A percentile compares a stretch with the other conserved stretches of the same genome.
These are phyloP conservation scores for Dendropsophus ebraccatus DNA, from an alignment of 2,113 vertebrate species.

Conservation along the genomic window DNA sequence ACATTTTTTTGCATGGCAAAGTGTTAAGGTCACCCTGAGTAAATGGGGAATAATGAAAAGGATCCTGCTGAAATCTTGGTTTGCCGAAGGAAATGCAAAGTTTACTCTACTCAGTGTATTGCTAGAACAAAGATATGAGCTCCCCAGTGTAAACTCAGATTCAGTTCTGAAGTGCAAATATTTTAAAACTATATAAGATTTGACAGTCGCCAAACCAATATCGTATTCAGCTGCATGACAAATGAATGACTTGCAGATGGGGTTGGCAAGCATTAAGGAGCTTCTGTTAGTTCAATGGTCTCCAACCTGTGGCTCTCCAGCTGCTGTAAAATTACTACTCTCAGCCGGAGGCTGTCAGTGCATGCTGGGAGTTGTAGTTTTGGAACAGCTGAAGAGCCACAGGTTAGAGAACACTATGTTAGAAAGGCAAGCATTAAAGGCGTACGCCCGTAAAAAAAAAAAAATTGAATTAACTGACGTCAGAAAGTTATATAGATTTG, in stretches of 20 bases:
- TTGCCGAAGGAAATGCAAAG: conserved; percentile 70
- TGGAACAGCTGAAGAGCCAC: too few species aligned
- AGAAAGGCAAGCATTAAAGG: too few species aligned
- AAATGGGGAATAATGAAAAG: conserved; percentile 64
- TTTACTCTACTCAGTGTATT: conserved; percentile 66
- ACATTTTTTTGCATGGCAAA: conserved; percentile 66
- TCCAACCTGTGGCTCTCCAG: too few species aligned
- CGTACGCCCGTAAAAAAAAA: too few species aligned
- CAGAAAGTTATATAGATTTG: too few species aligned
- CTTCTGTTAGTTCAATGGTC: background rate
- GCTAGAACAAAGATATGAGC: conserved; percentile 67
- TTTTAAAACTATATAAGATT: conserved; percentile 61
- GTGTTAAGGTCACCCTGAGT: conserved; percentile 76
- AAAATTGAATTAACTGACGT: too few species aligned
- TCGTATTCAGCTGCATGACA: conserved; percentile 10
- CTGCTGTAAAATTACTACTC: too few species aligned
- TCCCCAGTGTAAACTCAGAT: conserved; percentile 70
- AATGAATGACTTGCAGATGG: background rate
- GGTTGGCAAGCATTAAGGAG: background rate
- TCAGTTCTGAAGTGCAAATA: conserved; percentile 78
- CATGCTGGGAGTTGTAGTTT: too few species aligned
- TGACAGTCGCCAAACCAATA: conserved; percentile 35
- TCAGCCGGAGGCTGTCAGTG: too few species aligned
- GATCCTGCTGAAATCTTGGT: conserved; percentile 64
- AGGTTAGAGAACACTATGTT: too few species aligned